A percentile compares a stretch with the other conserved stretches of the same genome.
Evolutionary conservation across 1,140 invertebrate species (phyloP).

Genomic region (Papilio polytes): DNA sequence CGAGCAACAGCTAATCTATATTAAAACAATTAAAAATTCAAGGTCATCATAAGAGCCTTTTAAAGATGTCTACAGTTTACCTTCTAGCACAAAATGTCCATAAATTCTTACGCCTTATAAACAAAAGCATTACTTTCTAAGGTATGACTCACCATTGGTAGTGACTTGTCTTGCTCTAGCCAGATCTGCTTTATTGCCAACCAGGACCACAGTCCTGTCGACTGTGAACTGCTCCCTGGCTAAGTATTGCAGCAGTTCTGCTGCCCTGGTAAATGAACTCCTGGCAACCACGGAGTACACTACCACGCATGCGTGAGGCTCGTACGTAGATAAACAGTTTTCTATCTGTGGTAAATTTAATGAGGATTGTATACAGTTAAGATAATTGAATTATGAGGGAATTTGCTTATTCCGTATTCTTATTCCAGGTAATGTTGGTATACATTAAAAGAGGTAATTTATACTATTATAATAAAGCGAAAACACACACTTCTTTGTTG

Average conservation of each 20-base stretch:
- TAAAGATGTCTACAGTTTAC: too few species aligned
- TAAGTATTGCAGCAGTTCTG: slow-evolving; percentile 92
- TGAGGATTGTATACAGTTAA: not conserved
- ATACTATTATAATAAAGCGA: too few species aligned
- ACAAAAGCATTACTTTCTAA: not conserved
- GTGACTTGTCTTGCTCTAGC: slow-evolving; percentile 93
- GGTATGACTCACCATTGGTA: slow-evolving; percentile 90
- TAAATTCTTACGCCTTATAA: not conserved
- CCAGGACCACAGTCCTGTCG: slow-evolving; percentile 94
- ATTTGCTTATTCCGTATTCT: too few species aligned
- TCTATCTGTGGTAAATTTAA: slow-evolving; percentile 85
- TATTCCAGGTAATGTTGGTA: too few species aligned
- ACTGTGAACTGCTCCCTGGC: slow-evolving; percentile 91
- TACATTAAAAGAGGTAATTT: too few species aligned
- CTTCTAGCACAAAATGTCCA: too few species aligned
- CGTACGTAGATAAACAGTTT: slow-evolving; percentile 93
- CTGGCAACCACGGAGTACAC: slow-evolving; percentile 94
- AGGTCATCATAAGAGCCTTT: too few species aligned
- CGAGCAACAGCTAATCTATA: too few species aligned
- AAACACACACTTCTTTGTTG: too few species aligned
- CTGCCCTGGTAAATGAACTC: slow-evolving; percentile 90
- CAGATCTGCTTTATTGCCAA: slow-evolving; percentile 97
- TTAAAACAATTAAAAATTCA: too few species aligned
- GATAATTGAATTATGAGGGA: too few species aligned
- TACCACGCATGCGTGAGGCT: slow-evolving; percentile 95